Percentiles rank a stretch among this genome's conserved stretches.
These are phyloP conservation scores for Valencia hispanica DNA, from an alignment of 2,797 vertebrate species.

Conservation along the genomic window DNA sequence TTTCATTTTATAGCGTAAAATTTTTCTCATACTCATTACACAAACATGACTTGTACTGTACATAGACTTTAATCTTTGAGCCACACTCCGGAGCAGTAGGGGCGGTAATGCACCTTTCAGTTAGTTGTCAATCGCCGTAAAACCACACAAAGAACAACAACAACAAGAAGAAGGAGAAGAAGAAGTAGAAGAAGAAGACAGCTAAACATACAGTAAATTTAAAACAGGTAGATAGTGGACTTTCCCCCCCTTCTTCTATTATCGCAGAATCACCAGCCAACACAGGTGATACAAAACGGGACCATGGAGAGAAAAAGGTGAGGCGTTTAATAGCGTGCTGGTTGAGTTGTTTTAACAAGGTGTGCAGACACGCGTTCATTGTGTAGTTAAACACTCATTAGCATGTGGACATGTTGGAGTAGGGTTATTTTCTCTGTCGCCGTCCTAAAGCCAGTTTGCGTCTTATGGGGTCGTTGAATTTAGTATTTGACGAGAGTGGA, in stretches of 20 bases:
- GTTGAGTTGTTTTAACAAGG: conserved; percentile 83
- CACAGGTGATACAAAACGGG: conserved; percentile 38
- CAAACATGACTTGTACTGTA: no score
- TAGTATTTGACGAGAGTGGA: not conserved
- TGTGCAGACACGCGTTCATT: conserved; percentile 35
- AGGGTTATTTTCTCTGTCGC: not conserved
- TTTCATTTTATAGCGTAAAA: no score
- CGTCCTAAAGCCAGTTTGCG: not conserved
- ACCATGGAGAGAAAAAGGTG: conserved; percentile 94
- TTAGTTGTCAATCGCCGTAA: no score
- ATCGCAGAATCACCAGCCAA: not conserved
- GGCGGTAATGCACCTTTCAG: no score
- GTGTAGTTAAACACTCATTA: conserved; percentile 27
- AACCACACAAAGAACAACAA: no score
- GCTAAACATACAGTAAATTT: conserved; percentile 56
- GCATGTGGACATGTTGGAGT: not conserved
- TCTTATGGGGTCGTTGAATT: rapidly evolving
- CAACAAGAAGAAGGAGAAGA: no score
- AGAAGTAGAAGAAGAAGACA: no score
- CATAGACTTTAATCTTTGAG: no score
- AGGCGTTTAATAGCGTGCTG: conserved; percentile 72
- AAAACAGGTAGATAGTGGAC: conserved; percentile 37
- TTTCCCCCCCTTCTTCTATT: not conserved
- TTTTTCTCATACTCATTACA: no score
- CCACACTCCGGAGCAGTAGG: no score